Evolutionary conservation across 2,888 invertebrate species (phyloP).

Genomic region (Hydroisotoma schaefferi): DNA sequence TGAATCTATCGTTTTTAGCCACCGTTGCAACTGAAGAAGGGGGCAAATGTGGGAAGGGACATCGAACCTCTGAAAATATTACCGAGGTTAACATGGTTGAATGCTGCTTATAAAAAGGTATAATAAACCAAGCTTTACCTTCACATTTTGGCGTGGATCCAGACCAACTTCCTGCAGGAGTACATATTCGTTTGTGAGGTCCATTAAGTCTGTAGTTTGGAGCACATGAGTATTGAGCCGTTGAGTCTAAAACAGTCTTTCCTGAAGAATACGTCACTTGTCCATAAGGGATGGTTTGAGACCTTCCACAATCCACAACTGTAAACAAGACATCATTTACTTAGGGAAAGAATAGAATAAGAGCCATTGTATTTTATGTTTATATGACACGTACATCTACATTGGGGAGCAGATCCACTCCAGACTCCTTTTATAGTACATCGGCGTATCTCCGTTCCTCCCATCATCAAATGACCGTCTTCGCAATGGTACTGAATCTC

Average conservation of each 20-base stretch:
- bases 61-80: conserved; percentile 58
- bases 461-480: conserved; percentile 72
- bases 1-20: conserved; percentile 85
- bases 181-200: conserved; percentile 67
- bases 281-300: conserved; percentile 74
- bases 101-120: not conserved
- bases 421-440: conserved; percentile 77
- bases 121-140: conserved; percentile 9
- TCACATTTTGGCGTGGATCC: conserved; percentile 74
- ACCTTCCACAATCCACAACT: conserved; percentile 87
- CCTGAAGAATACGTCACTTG: conserved; percentile 66
- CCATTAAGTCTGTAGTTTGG: conserved; percentile 68
- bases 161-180: conserved; percentile 76
- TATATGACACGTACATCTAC: conserved; percentile 68
- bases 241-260: conserved; percentile 75
- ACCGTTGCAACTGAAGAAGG: conserved; percentile 82
- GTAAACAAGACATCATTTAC: too few relatives aligned
- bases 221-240: conserved; percentile 72
- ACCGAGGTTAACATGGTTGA: not conserved
- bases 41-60: conserved; percentile 75
- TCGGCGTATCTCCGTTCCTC: conserved; percentile 62
- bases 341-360: conserved; percentile 22
- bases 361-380: not conserved
- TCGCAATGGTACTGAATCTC: conserved; percentile 78
- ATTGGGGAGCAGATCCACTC: conserved; percentile 75